These are phyloP conservation scores for Catharus fuscescens DNA, from an alignment of 2,113 vertebrate species.

Conservation along the genomic window DNA sequence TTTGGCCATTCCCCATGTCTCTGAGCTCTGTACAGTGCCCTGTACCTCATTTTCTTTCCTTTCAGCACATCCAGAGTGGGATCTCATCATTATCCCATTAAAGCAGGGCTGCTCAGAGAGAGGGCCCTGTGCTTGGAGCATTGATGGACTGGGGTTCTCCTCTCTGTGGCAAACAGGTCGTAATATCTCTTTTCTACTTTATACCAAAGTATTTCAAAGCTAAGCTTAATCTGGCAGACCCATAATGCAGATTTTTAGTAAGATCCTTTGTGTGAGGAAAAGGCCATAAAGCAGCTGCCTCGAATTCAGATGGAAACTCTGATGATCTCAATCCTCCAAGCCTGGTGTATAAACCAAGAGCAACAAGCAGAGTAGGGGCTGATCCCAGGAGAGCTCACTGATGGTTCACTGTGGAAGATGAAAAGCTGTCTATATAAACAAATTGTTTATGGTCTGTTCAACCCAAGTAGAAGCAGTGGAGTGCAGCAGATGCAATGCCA, in stretches of 20 bases:
- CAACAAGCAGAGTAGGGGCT: conserved; percentile 2
- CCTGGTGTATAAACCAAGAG: conserved; percentile 28
- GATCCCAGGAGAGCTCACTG: conserved; percentile 43
- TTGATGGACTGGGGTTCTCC: background rate
- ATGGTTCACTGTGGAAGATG: conserved; percentile 38
- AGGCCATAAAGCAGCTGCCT: conserved; percentile 46
- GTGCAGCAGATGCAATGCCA: conserved; percentile 47
- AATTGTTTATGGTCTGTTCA: conserved; percentile 67
- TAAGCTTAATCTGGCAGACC: background rate
- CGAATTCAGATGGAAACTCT: background rate
- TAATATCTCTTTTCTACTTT: background rate
- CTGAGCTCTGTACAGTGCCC: background rate
- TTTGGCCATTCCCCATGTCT: background rate
- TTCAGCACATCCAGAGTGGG: background rate
- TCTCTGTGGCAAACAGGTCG: background rate
- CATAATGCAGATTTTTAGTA: conserved; percentile 1
- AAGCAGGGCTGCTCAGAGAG: background rate
- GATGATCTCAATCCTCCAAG: conserved; percentile 48
- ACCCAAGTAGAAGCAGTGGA: conserved; percentile 34
- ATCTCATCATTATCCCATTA: background rate
- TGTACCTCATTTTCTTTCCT: background rate
- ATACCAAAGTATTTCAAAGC: background rate
- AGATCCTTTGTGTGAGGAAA: background rate
- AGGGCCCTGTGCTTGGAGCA: background rate
- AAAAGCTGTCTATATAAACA: conserved; percentile 65